Base-by-base conservation (phyloP, 1,140 invertebrate genomes). In the Mycetomoellerius zeteki region DNA sequence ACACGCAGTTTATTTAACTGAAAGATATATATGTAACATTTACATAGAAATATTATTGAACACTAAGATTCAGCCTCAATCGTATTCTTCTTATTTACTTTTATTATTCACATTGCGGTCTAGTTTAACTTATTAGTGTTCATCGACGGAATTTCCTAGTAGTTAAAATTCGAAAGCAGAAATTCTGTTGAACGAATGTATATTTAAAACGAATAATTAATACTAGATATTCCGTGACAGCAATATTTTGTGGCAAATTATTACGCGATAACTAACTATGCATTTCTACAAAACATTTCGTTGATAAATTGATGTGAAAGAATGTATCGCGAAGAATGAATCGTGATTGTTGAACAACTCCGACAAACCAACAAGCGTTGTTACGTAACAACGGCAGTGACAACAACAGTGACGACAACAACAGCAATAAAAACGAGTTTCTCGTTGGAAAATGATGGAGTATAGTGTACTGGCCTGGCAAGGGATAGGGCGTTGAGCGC, bases 401-500 rank as follows among this genome's bases (percentile, higher is more conserved):
- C 27, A 67, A 54, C 75, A 43, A 77, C 5, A 30, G 54, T 14
- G 12, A 82, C n/a, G 30, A 67, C 47, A 52, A 52, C 7, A 71
- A 24, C 21, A 65, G 52, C 12, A 24, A 69, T 24, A 33, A 67
- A 30, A 73, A 73, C 21, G 14, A 65, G n/a, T 10, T 24, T 19
- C 54, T 50, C 21, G 43, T 72, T 62, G 37, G 27, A 84, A 75
- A 84, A 84, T 82, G 89, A 78, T 81, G 80, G 72, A 91, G 33
- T 87, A 76, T 94, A 97, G 97, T 95, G 97, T 97, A 95, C 97
- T 97, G 92, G 98, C 94, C 95, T 97, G 94, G 98, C 98, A 93
- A 99, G 96, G 90, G 98, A 98, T 93, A 99, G 96, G 90, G 98
- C 98, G 92, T 98, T 98, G 93, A 98, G 96, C 90, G 98, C 98